phyloP scores from a whole-genome alignment of 2,888 invertebrate genomes.

The Clostera curtula region DNA sequence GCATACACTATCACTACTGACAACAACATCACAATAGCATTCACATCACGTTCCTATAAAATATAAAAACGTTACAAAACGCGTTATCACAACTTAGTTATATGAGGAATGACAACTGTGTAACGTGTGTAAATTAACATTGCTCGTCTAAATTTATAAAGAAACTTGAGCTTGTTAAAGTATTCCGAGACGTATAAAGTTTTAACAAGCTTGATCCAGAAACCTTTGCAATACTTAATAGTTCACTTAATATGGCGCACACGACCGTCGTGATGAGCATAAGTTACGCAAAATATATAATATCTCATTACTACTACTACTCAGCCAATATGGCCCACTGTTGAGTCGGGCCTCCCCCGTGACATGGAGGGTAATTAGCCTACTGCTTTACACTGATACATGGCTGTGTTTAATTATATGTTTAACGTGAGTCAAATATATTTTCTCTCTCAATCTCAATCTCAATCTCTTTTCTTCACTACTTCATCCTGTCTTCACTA shows the following conservation, averaged over 20 bases:
- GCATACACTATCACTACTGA: no score
- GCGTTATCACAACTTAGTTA: constrained; percentile 9
- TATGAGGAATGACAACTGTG: no score
- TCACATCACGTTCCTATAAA: background rate
- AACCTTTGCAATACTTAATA: constrained; percentile 32
- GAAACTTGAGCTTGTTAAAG: constrained; percentile 41
- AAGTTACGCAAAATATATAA: constrained; percentile 7
- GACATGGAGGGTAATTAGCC: no score
- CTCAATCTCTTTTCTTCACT: no score
- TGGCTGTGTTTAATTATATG: no score
- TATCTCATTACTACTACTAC: no score
- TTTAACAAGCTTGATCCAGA: constrained; percentile 44
- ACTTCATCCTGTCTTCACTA: no score
- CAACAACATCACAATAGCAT: background rate
- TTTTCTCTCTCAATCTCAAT: no score
- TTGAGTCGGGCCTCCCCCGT: no score
- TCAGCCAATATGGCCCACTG: no score
- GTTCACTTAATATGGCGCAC: constrained; percentile 20
- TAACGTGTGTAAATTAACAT: constrained; percentile 33
- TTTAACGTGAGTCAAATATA: no score
- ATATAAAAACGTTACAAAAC: constrained; percentile 8
- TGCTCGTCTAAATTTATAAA: constrained; percentile 35
- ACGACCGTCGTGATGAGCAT: constrained; percentile 10
- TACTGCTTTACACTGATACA: no score
- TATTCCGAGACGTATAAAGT: constrained; percentile 45